These are phyloP conservation scores for Willisornis vidua DNA, from an alignment of 2,113 vertebrate species.

Conservation along the genomic window DNA sequence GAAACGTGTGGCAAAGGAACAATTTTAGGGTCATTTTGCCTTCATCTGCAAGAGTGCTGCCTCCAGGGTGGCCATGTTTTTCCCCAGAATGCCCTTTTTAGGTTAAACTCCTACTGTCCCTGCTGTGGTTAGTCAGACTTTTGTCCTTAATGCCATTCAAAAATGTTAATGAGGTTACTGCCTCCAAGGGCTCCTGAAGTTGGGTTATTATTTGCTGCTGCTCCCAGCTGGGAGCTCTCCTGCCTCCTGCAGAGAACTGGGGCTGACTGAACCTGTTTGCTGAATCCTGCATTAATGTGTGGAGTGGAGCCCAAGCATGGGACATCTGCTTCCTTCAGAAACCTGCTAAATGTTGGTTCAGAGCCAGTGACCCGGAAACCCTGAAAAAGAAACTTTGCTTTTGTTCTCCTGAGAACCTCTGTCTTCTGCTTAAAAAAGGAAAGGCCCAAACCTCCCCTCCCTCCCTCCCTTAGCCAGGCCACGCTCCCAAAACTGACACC, in stretches of 20 bases:
- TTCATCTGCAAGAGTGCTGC: fast-evolving
- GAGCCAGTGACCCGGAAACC: conserved; percentile 27
- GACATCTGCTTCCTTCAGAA: conserved; percentile 31
- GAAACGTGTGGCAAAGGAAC: neutral
- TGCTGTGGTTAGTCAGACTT: neutral
- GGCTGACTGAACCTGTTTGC: neutral
- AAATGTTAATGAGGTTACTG: neutral
- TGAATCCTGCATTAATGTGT: neutral
- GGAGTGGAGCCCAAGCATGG: neutral
- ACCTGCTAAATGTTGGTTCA: neutral
- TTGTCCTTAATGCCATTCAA: neutral
- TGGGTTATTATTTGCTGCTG: neutral
- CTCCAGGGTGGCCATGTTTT: neutral
- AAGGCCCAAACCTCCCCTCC: no score
- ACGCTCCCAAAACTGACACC: neutral
- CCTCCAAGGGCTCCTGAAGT: neutral
- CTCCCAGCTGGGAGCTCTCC: neutral
- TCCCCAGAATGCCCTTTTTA: neutral
- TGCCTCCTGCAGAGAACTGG: neutral
- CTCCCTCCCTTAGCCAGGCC: neutral
- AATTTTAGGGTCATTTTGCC: neutral
- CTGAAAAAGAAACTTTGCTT: conserved; percentile 13
- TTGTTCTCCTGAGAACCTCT: neutral
- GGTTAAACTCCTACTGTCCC: neutral
- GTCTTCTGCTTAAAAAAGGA: neutral